phyloP scores from a whole-genome alignment of 1,140 invertebrate genomes.

The Zaprionus inermis region DNA sequence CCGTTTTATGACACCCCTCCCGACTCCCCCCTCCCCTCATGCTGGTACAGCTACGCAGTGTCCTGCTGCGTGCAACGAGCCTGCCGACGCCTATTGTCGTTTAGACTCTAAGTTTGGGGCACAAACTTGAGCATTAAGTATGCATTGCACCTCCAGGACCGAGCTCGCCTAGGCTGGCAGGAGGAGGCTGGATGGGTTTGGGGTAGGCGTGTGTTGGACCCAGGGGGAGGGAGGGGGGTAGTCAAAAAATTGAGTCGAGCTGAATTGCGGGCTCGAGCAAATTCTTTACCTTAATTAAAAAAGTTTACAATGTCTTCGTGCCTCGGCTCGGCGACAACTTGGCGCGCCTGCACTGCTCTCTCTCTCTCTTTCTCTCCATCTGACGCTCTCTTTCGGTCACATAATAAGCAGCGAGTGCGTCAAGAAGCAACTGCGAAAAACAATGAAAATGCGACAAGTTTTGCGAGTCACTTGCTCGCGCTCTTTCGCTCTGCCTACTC shows the following conservation, averaged over 20 bases:
- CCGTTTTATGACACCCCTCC: too few relatives aligned
- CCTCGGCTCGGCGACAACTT: slow-evolving; percentile 55
- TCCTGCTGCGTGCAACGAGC: not conserved
- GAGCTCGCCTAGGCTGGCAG: not conserved
- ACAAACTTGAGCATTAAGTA: slow-evolving; percentile 32
- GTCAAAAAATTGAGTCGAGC: slow-evolving; percentile 37
- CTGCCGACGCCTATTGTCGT: not conserved
- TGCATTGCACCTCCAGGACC: slow-evolving; percentile 21
- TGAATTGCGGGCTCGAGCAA: slow-evolving; percentile 49
- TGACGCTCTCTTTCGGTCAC: slow-evolving; percentile 46
- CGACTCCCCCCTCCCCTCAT: not conserved
- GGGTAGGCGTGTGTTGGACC: not conserved
- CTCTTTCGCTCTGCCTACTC: slow-evolving; percentile 11
- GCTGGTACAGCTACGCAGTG: not conserved
- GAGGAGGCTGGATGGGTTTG: not conserved
- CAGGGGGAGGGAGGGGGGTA: slow-evolving; percentile 18
- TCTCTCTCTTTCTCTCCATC: not conserved
- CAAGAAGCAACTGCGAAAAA: slow-evolving; percentile 64
- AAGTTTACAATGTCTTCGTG: slow-evolving; percentile 68
- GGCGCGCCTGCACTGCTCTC: slow-evolving; percentile 17
- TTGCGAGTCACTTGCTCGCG: not conserved
- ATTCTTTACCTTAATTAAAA: slow-evolving; percentile 81
- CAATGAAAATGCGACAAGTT: slow-evolving; percentile 59
- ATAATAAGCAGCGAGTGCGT: slow-evolving; percentile 72
- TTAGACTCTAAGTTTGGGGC: slow-evolving; percentile 19